Conservation (phyloP, 2,888 invertebrate species). For the Habroteleia sp. region DNA sequence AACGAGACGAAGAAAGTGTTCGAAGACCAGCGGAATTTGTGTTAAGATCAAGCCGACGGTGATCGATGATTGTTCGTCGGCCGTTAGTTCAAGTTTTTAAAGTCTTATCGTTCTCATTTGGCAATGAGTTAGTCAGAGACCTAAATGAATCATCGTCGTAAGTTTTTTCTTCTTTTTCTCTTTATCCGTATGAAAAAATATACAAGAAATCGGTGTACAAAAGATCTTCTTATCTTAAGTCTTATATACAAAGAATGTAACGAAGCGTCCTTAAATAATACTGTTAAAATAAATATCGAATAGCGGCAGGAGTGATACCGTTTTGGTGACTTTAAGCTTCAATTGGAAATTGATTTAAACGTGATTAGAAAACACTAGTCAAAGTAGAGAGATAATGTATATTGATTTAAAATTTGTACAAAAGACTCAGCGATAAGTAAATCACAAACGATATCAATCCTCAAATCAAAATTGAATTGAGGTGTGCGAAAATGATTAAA, state of each 20-base stretch:
- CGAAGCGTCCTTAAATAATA: slow-evolving; percentile 48
- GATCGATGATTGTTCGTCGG: neutral
- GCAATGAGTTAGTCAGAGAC: slow-evolving; percentile 58
- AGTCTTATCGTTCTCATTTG: slow-evolving; percentile 67
- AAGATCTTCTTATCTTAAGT: slow-evolving; percentile 66
- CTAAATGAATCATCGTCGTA: slow-evolving; percentile 30
- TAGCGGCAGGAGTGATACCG: slow-evolving; percentile 12
- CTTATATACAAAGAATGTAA: slow-evolving; percentile 67
- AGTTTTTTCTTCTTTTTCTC: slow-evolving; percentile 7
- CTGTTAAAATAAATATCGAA: slow-evolving; percentile 38
- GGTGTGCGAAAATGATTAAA: too few species aligned
- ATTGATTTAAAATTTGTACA: too few species aligned
- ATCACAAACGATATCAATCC: too few species aligned
- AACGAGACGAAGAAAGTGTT: slow-evolving; percentile 10
- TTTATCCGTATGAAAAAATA: slow-evolving; percentile 66
- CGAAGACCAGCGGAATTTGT: slow-evolving; percentile 42
- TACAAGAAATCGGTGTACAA: slow-evolving; percentile 69
- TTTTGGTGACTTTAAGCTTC: neutral
- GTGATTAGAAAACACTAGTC: too few species aligned
- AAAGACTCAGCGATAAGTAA: too few species aligned
- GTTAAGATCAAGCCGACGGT: slow-evolving; percentile 9
- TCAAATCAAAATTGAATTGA: too few species aligned
- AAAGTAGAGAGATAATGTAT: too few species aligned
- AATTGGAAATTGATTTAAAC: too few species aligned
- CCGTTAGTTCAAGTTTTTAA: slow-evolving; percentile 18